These are phyloP conservation scores for Apogon hyalosoma DNA, from an alignment of 2,797 vertebrate species.

Conservation along the genomic window DNA sequence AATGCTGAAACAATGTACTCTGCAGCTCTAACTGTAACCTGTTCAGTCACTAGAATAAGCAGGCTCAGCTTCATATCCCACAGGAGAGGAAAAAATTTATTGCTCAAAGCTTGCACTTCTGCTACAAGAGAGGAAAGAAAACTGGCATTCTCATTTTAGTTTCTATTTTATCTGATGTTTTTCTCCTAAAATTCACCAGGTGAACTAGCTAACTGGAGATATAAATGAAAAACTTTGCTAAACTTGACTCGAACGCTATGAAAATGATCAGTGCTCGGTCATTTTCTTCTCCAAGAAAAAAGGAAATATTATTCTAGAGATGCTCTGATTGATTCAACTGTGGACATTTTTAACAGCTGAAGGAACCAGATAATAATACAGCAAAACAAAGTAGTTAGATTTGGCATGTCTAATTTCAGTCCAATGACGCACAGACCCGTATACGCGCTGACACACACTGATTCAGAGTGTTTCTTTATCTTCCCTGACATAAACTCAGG, in stretches of 20 bases:
- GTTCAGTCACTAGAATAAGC: not conserved
- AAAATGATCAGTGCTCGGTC: too few species aligned
- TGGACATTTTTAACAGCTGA: not conserved
- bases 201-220: too few species aligned
- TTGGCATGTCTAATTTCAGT: slow-evolving; percentile 32
- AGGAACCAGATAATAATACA: not conserved
- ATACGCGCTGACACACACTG: not conserved
- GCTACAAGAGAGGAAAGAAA: too few species aligned
- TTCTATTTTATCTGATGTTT: too few species aligned
- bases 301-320: not conserved
- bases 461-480: slow-evolving; percentile 20
- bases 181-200: too few species aligned
- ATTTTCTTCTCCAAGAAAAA: not conserved
- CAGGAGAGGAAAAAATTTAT: too few species aligned
- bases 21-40: not conserved
- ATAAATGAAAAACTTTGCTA: too few species aligned
- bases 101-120: too few species aligned
- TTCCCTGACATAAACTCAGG: slow-evolving; percentile 28
- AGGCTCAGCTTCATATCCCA: not conserved
- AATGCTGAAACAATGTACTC: not conserved
- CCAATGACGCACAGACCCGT: slow-evolving; percentile 25
- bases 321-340: not conserved
- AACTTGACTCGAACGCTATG: too few species aligned
- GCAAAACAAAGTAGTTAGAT: slow-evolving; percentile 5
- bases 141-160: too few species aligned